Conservation (phyloP, 2,888 invertebrate species). For the Sesamia inferens region DNA sequence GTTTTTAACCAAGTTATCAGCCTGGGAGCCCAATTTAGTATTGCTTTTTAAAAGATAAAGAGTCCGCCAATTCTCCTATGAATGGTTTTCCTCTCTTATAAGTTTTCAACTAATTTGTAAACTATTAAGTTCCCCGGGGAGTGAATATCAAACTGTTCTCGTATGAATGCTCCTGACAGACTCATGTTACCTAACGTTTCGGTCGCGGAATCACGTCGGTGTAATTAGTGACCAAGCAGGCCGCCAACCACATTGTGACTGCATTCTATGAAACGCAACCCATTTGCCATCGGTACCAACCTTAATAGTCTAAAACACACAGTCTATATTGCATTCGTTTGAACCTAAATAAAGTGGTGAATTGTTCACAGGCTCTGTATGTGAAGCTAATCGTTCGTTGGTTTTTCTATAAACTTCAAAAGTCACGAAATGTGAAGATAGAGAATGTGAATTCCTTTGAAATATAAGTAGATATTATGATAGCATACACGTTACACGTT, state of each 20-base stretch:
- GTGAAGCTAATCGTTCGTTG: slow-evolving; percentile 47
- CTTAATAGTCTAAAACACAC: slow-evolving; percentile 7
- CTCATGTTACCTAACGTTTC: slow-evolving; percentile 22
- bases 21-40: background rate
- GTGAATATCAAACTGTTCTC: no score
- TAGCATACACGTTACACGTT: background rate
- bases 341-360: slow-evolving; percentile 12
- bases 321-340: slow-evolving; percentile 18
- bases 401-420: slow-evolving; percentile 39
- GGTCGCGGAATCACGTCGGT: slow-evolving; percentile 43
- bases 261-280: slow-evolving; percentile 42
- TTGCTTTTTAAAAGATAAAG: background rate
- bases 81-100: background rate
- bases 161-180: no score
- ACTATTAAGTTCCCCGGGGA: no score
- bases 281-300: slow-evolving; percentile 9
- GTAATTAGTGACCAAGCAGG: slow-evolving; percentile 56
- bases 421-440: background rate
- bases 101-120: no score
- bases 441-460: slow-evolving; percentile 18
- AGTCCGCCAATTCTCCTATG: background rate
- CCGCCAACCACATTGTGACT: slow-evolving; percentile 41
- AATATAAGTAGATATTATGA: background rate
- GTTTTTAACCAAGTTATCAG: background rate
- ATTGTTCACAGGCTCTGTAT: slow-evolving; percentile 38